These are phyloP conservation scores for Zaprionus taronus DNA, from an alignment of 1,140 invertebrate species.

Conservation along the genomic window DNA sequence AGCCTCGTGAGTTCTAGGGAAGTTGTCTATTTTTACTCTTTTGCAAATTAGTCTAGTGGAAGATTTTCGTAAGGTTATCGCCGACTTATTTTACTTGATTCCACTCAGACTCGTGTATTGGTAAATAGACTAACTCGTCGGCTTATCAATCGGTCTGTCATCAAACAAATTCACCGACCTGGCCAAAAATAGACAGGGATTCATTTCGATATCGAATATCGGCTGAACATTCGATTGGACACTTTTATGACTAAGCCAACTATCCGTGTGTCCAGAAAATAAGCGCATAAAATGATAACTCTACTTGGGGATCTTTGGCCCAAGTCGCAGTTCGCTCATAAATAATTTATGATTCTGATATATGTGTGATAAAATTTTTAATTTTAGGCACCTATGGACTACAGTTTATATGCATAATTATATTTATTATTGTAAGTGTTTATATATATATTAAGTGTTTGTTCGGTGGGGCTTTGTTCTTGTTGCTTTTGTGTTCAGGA, in stretches of 20 bases:
- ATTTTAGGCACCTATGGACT: constrained; percentile 43
- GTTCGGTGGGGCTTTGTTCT: constrained; percentile 57
- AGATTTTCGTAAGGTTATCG: not conserved
- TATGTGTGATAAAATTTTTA: constrained; percentile 55
- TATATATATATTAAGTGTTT: constrained; percentile 34
- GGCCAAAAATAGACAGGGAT: constrained; percentile 30
- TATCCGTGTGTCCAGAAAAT: not conserved
- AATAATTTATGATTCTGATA: constrained; percentile 41
- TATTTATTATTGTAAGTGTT: not conserved
- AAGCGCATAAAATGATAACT: constrained; percentile 36
- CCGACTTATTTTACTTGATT: too few relatives aligned
- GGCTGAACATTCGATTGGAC: not conserved
- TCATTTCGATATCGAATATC: constrained; percentile 17
- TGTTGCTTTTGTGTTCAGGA: not conserved
- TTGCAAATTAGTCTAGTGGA: not conserved
- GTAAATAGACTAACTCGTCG: not conserved
- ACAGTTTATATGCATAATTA: not conserved
- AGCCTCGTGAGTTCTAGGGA: constrained; percentile 7
- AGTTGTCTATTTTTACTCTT: constrained; percentile 1
- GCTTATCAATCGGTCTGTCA: constrained; percentile 20
- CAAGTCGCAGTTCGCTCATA: constrained; percentile 12
- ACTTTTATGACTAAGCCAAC: constrained; percentile 23
- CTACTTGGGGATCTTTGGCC: not conserved
- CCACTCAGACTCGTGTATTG: too few relatives aligned
- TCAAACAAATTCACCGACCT: not conserved